phyloP scores from a whole-genome alignment of 2,888 invertebrate species.

The Craniophora ligustri region DNA sequence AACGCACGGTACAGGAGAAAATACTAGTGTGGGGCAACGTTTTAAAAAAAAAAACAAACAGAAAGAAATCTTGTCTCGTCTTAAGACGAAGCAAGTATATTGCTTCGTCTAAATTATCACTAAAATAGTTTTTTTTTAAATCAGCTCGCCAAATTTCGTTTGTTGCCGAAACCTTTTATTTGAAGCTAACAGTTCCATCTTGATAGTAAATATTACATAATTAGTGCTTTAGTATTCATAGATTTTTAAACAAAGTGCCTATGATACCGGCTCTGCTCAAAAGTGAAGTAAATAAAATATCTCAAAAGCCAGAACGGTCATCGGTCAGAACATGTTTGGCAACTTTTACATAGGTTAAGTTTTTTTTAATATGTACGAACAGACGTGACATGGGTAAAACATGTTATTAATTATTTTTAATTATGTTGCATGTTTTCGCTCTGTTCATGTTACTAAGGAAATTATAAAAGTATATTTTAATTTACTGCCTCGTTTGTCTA shows the following conservation, averaged over 20 bases:
- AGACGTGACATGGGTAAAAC: no score
- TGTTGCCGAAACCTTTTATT: no score
- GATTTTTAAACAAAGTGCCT: not conserved
- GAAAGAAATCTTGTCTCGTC: no score
- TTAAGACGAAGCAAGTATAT: no score
- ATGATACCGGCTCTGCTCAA: conserved; percentile 5
- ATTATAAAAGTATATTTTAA: not conserved
- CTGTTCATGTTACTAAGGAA: not conserved
- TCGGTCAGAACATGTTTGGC: conserved; percentile 21
- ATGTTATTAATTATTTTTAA: conserved; percentile 21
- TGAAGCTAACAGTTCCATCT: not conserved
- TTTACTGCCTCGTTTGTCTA: no score
- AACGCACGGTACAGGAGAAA: no score
- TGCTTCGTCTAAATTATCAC: no score
- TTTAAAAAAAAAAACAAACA: no score
- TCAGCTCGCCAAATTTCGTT: no score
- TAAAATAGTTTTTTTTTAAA: no score
- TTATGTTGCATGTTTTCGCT: conserved; percentile 10
- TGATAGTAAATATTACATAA: not conserved
- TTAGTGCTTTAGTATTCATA: conserved; percentile 7
- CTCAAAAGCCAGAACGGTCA: conserved; percentile 2
- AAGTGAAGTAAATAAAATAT: conserved; percentile 22
- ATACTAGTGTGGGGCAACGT: no score
- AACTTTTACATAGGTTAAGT: conserved; percentile 39
- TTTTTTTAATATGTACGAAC: not conserved